phyloP scores from a whole-genome alignment of 2,888 invertebrate genomes.

The Coenonympha arcania region DNA sequence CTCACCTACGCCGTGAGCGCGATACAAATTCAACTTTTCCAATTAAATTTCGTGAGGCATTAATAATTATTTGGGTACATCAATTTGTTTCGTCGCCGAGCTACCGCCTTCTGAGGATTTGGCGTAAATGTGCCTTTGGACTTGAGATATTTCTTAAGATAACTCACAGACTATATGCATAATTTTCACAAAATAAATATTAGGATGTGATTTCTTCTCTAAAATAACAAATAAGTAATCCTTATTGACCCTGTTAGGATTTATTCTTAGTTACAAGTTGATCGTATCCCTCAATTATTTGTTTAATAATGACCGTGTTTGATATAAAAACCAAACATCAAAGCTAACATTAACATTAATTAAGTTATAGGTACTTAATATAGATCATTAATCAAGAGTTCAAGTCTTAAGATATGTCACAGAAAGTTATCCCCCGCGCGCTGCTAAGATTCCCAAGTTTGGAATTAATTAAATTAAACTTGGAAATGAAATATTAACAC shows the following conservation, averaged over 20 bases:
- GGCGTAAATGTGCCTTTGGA: slow-evolving; percentile 29
- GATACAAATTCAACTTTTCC: slow-evolving; percentile 76
- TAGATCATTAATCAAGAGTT: slow-evolving; percentile 10
- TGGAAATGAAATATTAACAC: slow-evolving; percentile 76
- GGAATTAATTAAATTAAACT: slow-evolving; percentile 75
- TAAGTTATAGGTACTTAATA: background rate
- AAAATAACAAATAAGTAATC: too few species aligned
- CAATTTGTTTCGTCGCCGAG: slow-evolving; percentile 72
- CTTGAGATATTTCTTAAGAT: slow-evolving; percentile 6
- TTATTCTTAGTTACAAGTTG: too few species aligned
- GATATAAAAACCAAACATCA: background rate
- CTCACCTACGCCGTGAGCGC: slow-evolving; percentile 73
- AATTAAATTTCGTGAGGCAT: slow-evolving; percentile 77
- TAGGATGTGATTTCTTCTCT: too few species aligned
- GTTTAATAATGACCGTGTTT: too few species aligned
- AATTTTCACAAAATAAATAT: background rate
- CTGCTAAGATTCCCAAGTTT: slow-evolving; percentile 54
- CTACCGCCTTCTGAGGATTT: slow-evolving; percentile 49
- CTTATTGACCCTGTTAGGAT: too few species aligned
- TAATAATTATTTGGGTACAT: slow-evolving; percentile 77
- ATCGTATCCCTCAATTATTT: too few species aligned
- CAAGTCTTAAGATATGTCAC: slow-evolving; percentile 39
- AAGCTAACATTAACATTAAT: background rate
- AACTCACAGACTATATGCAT: background rate
- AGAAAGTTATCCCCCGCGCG: slow-evolving; percentile 34